Evolutionary conservation across 2,888 invertebrate genomes (phyloP), one percentile per base, ranked within the genome.

Genomic region (Plebejus anna): DNA sequence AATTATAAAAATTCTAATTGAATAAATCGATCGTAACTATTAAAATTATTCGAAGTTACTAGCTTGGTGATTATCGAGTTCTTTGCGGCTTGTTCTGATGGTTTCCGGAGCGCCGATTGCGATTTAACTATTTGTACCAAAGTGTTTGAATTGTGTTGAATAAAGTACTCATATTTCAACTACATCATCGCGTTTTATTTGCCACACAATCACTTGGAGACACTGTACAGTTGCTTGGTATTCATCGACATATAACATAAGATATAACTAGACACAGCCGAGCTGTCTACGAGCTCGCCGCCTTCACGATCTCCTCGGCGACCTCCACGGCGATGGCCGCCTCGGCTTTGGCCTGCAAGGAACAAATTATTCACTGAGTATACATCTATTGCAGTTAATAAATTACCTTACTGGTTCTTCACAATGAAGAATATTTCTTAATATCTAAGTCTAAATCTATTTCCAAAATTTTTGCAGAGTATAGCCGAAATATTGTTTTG

Each of bases 271-370:
- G 66, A 16, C 36, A 13, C 32, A 36, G 4, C 77, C 75, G 76
- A 78, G 79, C 36, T 75, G 77, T 80, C 84, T 89, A 92, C 86
- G 87, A 88, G 22, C 89, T 83, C n/a, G 95, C 95, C 80, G 99
- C 98, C 91, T 97, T 97, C 76, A 98, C 96, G 82, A 99, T 95
- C 82, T 98, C 98, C 92, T 99, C 98, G 76, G 97, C 98, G 76
- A 98, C 98, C 94, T 99, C 99, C 9, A 99, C 94, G 59, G 98
- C 98, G 85, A 99, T 98, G 79, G 96, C 96, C 76, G 99, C 99
- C 94, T 98, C 98, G 22, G 98, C 99, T 88, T 95, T 95, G 72
- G 95, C 96, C 96, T 96, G 86, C 7, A 94, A 79, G 73, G 11
- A 77, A 77, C 72, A 36, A 42, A 59, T 28, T 38, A 36, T 47